A percentile compares a stretch with the other conserved stretches of the same genome.
phyloP scores from a whole-genome alignment of 2,888 invertebrate genomes.

The Scelioninae gen. 1 region DNA sequence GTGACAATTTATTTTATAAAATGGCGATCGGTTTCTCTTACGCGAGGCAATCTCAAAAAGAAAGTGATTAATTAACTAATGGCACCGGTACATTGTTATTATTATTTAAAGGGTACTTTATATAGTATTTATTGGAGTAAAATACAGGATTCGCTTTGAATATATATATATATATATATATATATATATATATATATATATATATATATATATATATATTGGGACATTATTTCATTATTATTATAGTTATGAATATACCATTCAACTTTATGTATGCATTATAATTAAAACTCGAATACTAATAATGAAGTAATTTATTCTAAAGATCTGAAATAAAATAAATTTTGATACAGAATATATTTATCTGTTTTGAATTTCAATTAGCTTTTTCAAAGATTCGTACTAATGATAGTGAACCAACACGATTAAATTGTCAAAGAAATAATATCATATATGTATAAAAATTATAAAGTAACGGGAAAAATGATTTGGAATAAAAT shows the following conservation, averaged over 20 bases:
- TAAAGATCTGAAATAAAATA: not conserved
- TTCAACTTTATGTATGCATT: constrained; percentile 6
- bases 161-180: no score
- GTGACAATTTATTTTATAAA: constrained; percentile 63
- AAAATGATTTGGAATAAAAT: no score
- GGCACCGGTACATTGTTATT: constrained; percentile 18
- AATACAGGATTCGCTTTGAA: not conserved
- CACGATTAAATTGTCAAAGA: no score
- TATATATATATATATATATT: no score
- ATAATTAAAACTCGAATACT: constrained; percentile 4
- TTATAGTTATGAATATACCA: constrained; percentile 11
- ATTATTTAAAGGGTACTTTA: constrained; percentile 22
- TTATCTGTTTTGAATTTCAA: no score
- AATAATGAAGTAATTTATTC: constrained; percentile 10
- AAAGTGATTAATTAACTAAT: constrained; percentile 55
- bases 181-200: no score
- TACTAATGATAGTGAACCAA: no score
- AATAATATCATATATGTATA: no score
- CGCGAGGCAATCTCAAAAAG: not conserved
- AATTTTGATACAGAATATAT: no score
- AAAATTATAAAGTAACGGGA: no score
- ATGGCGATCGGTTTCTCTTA: constrained; percentile 30
- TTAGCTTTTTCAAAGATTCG: no score
- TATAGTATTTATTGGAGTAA: constrained; percentile 16
- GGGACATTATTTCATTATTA: constrained; percentile 15